Base-by-base conservation (phyloP, 2,113 vertebrate species). In the Microtus ochrogaster region DNA sequence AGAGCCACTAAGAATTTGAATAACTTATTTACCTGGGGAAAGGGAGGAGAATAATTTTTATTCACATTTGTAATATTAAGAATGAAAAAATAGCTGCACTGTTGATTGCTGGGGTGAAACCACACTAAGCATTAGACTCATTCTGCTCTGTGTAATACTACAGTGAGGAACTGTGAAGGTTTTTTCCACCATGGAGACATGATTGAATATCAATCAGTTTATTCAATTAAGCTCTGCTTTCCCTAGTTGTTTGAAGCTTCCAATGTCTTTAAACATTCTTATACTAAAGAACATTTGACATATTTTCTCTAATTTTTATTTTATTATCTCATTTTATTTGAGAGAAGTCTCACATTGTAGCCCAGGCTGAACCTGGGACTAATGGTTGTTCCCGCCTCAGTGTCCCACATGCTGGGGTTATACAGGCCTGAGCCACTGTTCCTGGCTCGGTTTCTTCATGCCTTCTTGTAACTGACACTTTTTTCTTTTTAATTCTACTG, bases 41-140 rank as follows among this genome's bases (percentile, higher is more conserved):
- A 36, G 28, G n/a, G 39, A 41, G 79, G 77, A 74, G 11, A 78
- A 52, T 39, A 39, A 63, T 63, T 95, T 89, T 85, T 95, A 47
- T 79, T 84, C 63, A 83, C 8, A 68, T 44, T 86, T 95, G 33
- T 36, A 89, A 41, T 95, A 36, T 82, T 90, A 88, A 84, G 33
- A 96, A 81, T 74, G 17, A 88, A 90, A 92, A 55, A 92, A 41
- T 84, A 41, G 3, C 49, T 95, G 84, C 22, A 68, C 3, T 86
- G 90, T 91, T 68, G 47, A 68, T 92, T 61, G 19, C 39, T 74
- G 61, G 14, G 3, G 10, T 87, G 5, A 44, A 52, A 66, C 79
- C n/a, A 74, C 24, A 41, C 41, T 87, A 52, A 9, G 24, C 92
- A n/a, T 89, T 74, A 66, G 52, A 72, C 24, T 63, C 39, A 3